Conservation (phyloP, 2,888 invertebrate genomes). For the Serripes groenlandicus region DNA sequence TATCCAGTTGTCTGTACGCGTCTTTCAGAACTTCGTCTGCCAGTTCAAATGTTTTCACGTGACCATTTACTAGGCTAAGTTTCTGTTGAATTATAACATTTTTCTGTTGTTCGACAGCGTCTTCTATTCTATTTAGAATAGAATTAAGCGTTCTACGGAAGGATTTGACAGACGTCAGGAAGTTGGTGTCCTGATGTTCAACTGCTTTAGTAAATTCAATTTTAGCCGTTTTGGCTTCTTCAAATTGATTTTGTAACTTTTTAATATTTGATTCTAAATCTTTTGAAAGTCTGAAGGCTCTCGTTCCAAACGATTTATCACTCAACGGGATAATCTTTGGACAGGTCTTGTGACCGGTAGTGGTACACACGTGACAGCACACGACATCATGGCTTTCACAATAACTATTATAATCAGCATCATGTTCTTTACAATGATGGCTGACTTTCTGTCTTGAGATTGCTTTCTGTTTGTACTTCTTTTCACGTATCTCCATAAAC, state of each 20-base stretch:
- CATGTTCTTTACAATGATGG: conserved; percentile 42
- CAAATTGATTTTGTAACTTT: conserved; percentile 41
- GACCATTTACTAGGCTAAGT: conserved; percentile 23
- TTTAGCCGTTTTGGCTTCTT: conserved; percentile 31
- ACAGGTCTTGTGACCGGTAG: conserved; percentile 44
- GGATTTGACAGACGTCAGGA: conserved; percentile 26
- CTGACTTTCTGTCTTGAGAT: background rate
- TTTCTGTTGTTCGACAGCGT: conserved; percentile 25
- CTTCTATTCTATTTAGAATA: conserved; percentile 42
- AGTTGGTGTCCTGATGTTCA: conserved; percentile 36
- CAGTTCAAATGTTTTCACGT: conserved; percentile 44
- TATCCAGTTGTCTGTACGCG: conserved; percentile 43
- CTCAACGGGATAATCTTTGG: conserved; percentile 21
- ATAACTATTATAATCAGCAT: conserved; percentile 40
- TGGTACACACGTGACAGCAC: conserved; percentile 52
- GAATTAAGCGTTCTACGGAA: conserved; percentile 35
- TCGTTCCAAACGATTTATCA: conserved; percentile 35
- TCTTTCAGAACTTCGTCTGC: conserved; percentile 39
- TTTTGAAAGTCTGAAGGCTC: conserved; percentile 37
- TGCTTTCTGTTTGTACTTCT: background rate
- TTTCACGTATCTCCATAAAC: conserved; percentile 18
- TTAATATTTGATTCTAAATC: conserved; percentile 34
- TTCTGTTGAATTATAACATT: conserved; percentile 17
- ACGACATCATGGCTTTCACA: conserved; percentile 53
- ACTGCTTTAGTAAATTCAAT: conserved; percentile 44